A percentile compares a stretch with the other conserved stretches of the same genome.
phyloP scores from a whole-genome alignment of 2,797 vertebrate genomes.

The Emys orbicularis region DNA sequence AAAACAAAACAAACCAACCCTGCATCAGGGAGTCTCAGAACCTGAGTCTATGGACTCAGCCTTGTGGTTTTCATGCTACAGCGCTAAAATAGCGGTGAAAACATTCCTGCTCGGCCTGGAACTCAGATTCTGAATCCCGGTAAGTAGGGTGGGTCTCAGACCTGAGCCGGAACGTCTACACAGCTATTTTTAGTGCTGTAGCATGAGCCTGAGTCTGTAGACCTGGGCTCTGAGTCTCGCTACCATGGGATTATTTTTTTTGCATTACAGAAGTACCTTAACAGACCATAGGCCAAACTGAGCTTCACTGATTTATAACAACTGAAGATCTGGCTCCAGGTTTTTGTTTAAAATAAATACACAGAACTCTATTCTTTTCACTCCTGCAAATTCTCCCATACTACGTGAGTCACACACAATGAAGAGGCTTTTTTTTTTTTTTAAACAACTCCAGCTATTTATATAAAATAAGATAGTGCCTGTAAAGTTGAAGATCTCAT shows the following conservation, averaged over 20 bases:
- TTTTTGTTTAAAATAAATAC: not conserved
- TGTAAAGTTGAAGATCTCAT: not conserved
- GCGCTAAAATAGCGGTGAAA: not conserved
- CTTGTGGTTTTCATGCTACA: not conserved
- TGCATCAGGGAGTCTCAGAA: not conserved
- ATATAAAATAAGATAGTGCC: not conserved
- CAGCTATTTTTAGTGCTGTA: not conserved
- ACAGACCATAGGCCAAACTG: rapidly evolving
- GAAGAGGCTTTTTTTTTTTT: not conserved
- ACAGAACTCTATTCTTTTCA: not conserved
- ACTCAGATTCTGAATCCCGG: not conserved
- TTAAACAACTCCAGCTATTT: not conserved
- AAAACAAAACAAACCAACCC: not conserved
- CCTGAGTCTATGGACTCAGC: not conserved
- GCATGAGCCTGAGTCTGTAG: not conserved
- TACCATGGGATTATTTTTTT: not conserved
- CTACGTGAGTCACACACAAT: not conserved
- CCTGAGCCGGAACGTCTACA: too few species aligned
- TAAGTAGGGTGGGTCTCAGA: not conserved
- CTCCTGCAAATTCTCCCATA: not conserved
- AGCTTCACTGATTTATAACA: not conserved
- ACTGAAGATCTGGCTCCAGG: not conserved
- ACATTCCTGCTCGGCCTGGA: not conserved
- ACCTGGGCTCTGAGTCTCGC: not conserved
- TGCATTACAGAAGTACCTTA: not conserved